Conservation (phyloP, 2,113 vertebrate genomes). For the Balaeniceps rex region DNA sequence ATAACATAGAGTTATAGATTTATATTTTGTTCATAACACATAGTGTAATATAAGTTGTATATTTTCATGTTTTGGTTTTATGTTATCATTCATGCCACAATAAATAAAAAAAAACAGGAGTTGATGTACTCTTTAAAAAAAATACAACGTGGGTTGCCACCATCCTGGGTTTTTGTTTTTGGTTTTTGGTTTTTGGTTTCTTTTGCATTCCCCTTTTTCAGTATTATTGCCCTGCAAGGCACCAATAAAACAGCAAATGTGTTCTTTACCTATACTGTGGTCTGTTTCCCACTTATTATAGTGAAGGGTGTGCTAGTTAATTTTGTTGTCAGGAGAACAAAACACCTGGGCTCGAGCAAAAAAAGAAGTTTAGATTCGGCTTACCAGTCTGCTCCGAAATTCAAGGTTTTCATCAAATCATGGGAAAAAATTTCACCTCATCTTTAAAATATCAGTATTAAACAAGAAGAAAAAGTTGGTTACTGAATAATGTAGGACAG, state of each 20-base stretch:
- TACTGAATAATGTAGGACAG: neutral
- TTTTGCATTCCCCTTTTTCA: conserved; percentile 96
- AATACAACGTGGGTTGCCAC: conserved; percentile 88
- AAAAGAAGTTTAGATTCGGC: neutral
- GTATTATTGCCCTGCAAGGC: conserved; percentile 99
- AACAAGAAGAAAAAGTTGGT: neutral
- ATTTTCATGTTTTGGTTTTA: conserved; percentile 99
- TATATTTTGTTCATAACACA: conserved; percentile 99
- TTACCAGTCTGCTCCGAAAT: neutral
- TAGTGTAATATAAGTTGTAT: conserved; percentile 99
- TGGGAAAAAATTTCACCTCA: neutral
- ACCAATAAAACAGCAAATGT: conserved; percentile 99
- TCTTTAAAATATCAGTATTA: neutral
- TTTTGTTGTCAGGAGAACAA: neutral
- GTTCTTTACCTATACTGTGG: conserved; percentile 89
- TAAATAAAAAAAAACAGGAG: conserved; percentile 85
- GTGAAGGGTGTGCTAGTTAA: neutral
- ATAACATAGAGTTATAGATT: conserved; percentile 99
- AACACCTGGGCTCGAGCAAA: neutral
- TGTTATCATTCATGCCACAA: conserved; percentile 99
- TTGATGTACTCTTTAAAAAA: conserved; percentile 90
- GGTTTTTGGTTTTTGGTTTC: conserved; percentile 34
- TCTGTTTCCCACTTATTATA: conserved; percentile 73
- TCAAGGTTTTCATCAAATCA: neutral
- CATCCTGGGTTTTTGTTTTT: conserved; percentile 77